Percentiles rank a stretch among this genome's conserved stretches.
phyloP scores from a whole-genome alignment of 35 echinoderm and acorn worm species.

The Strongylocentrotus purpuratus region DNA sequence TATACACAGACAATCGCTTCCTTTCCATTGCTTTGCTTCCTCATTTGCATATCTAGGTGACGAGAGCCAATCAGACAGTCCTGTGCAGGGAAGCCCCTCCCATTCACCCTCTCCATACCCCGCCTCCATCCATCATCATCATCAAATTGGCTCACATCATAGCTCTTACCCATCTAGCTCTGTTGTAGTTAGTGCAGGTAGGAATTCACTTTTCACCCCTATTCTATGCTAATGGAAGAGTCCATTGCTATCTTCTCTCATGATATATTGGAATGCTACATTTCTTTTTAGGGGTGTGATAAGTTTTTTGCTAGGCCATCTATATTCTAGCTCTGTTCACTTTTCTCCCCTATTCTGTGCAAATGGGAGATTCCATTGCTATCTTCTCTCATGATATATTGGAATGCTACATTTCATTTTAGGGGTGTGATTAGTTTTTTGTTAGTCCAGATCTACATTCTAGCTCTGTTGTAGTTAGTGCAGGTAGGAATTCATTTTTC shows the following conservation, averaged over 20 bases:
- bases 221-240: neutral
- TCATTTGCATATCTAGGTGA: conserved; percentile 54
- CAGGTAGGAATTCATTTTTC: too few relatives aligned
- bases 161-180: conserved; percentile 41
- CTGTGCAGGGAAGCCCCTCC: conserved; percentile 46
- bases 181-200: conserved; percentile 49
- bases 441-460: neutral
- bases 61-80: conserved; percentile 48
- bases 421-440: neutral
- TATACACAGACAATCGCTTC: neutral
- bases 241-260: neutral
- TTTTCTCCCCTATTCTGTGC: neutral
- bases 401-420: neutral
- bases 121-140: conserved; percentile 44
- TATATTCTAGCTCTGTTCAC: neutral
- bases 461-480: neutral
- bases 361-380: neutral
- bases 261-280: neutral
- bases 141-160: neutral
- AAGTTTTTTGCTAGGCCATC: too few relatives aligned
- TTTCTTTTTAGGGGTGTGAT: neutral
- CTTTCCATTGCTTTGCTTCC: conserved; percentile 34
- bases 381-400: neutral
- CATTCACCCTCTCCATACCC: conserved; percentile 36
- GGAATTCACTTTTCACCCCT: neutral